Base-by-base conservation (phyloP, 2,113 vertebrate species). In the Gadus macrocephalus region DNA sequence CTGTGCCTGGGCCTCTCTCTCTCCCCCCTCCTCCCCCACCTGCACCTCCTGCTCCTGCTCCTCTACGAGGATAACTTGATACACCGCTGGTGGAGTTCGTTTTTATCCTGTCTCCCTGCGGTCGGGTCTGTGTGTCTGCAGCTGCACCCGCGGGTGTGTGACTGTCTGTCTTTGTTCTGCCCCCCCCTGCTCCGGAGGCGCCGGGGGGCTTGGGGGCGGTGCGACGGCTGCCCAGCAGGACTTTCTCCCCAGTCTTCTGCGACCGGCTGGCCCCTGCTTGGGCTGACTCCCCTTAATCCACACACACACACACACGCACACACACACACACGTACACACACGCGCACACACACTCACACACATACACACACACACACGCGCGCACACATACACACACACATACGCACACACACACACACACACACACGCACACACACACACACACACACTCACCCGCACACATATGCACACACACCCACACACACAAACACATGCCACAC, bases 181-280 rank as follows among this genome's bases (percentile, higher is more conserved):
- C 69, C 12, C 71, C 66, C 53, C 42, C 42, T 49, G 62, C 31
- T 25, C 68, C 80, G 60, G 71, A 82, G 61, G 80, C 31, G 8
- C 49, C 59, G n/a, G 85, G 81, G 0, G 85, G 79, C 71, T 87
- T 88, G 7, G 86, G 81, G 64, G 83, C 83, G 0, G 64, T 80
- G 12, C 83, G 80, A 81, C 84, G 79, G 15, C 73, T 92, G 88
- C 86, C 87, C 81, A 89, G 89, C 75, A 92, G 95, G 79, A 94
- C 93, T 77, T 95, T 96, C 88, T 93, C 92, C 92, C 96, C 95
- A 69, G 94, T 91, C 53, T 95, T 96, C 76, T 93, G 83, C 14
- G n/a, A 58, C 91, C 90, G 49, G 92, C 91, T 73, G 94, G 93
- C 0, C 80, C 91, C 90, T 83, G 68, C 93, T 16, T n/a, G 55